phyloP scores from a whole-genome alignment of 2,113 vertebrate genomes.

The Cryptomyrus ogoouensis region DNA sequence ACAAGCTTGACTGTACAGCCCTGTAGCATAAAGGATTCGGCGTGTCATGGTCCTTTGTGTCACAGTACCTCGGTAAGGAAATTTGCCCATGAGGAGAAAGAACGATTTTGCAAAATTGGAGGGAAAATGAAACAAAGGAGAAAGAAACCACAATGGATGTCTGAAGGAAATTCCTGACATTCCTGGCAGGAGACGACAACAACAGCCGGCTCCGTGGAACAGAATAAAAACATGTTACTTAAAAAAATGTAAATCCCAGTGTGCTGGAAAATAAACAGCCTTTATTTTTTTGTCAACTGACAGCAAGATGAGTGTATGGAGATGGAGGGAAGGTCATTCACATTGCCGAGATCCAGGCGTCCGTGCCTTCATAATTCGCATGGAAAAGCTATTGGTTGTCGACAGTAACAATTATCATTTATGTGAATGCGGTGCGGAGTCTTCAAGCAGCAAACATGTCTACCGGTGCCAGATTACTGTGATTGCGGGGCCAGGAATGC shows the following conservation, averaged over 20 bases:
- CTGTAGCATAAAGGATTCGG: neutral
- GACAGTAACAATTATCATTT: neutral
- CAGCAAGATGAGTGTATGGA: neutral
- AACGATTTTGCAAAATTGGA: neutral
- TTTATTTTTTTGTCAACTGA: neutral
- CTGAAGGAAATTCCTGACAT: conserved; percentile 2
- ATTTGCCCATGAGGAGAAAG: neutral
- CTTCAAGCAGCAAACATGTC: neutral
- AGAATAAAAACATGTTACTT: neutral
- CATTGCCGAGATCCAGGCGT: neutral
- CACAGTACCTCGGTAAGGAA: neutral
- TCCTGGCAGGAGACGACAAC: neutral
- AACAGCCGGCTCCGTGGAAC: neutral
- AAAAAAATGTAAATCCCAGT: neutral
- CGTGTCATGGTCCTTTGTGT: neutral
- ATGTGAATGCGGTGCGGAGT: neutral
- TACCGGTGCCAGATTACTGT: neutral
- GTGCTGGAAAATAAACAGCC: neutral
- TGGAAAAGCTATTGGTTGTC: neutral
- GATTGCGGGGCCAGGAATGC: neutral
- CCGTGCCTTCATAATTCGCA: neutral
- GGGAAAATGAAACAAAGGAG: neutral
- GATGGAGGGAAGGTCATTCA: neutral
- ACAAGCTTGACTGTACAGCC: neutral
- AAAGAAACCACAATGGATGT: neutral